These are phyloP conservation scores for Rosalia funebris DNA, from an alignment of 2,888 invertebrate species.

Conservation along the genomic window DNA sequence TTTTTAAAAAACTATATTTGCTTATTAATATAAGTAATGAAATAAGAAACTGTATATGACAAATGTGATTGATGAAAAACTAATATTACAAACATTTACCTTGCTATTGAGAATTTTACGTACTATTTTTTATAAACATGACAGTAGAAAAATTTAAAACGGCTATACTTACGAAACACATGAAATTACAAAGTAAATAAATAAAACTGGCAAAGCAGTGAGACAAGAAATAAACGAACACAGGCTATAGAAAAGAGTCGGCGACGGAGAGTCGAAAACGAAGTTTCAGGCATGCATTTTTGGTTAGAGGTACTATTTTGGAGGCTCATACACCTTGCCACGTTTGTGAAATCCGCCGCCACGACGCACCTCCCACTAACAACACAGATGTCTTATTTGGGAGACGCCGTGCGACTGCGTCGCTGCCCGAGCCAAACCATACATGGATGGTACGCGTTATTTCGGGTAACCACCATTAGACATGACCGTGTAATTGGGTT, in stretches of 20 bases:
- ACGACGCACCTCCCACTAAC: conserved; percentile 52
- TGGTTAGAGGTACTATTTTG: conserved; percentile 54
- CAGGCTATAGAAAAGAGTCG: conserved; percentile 3
- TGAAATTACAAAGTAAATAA: background rate
- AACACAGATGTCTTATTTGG: conserved; percentile 61
- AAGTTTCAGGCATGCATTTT: conserved; percentile 49
- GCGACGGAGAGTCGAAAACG: conserved; percentile 17
- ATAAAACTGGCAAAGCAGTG: conserved; percentile 1
- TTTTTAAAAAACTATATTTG: no score
- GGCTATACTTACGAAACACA: conserved; percentile 16
- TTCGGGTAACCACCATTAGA: conserved; percentile 51
- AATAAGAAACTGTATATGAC: no score
- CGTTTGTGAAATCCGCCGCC: conserved; percentile 51
- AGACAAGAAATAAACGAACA: conserved; percentile 12
- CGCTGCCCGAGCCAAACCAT: conserved; percentile 61
- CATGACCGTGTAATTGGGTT: conserved; percentile 38
- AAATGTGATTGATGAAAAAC: no score
- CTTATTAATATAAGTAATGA: no score
- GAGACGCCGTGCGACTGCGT: conserved; percentile 62
- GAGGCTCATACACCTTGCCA: conserved; percentile 49
- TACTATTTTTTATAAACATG: no score
- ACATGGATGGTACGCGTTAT: conserved; percentile 63
- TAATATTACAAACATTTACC: no score
- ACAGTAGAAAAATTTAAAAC: no score
- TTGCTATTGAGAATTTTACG: no score